phyloP scores from a whole-genome alignment of 2,113 vertebrate species.

The Rhinolophus sinicus region DNA sequence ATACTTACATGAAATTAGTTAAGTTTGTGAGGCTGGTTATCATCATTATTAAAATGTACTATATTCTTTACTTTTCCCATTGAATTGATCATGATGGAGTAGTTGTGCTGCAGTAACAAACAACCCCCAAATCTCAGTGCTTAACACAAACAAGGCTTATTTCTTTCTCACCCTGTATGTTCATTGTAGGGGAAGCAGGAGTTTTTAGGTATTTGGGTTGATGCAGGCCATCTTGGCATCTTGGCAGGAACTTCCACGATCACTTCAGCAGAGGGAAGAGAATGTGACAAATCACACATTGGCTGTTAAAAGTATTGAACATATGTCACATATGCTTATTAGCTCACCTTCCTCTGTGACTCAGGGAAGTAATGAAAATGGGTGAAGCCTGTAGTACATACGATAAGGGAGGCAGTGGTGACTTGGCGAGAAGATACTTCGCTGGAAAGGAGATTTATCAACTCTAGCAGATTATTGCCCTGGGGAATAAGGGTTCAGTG shows the following conservation, averaged over 20 bases:
- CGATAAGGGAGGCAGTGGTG: neutral
- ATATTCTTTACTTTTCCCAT: neutral
- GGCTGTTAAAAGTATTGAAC: neutral
- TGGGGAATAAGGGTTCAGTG: neutral
- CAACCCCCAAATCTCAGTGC: neutral
- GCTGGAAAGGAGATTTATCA: neutral
- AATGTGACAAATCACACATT: neutral
- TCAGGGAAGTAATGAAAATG: neutral
- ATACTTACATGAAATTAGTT: neutral
- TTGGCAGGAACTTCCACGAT: neutral
- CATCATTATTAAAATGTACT: neutral
- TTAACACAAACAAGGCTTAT: neutral
- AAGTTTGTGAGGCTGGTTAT: neutral
- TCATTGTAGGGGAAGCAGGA: neutral
- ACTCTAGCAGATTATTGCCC: neutral
- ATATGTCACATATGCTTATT: neutral
- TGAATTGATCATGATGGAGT: neutral
- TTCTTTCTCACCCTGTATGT: neutral
- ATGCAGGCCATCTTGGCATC: neutral
- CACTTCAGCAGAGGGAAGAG: neutral
- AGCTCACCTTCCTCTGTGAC: neutral
- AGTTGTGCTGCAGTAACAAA: neutral
- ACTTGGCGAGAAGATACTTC: neutral
- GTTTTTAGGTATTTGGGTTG: neutral
- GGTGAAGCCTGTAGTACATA: neutral